phyloP scores from a whole-genome alignment of 2,797 vertebrate genomes.

The Syngnathus acus region DNA sequence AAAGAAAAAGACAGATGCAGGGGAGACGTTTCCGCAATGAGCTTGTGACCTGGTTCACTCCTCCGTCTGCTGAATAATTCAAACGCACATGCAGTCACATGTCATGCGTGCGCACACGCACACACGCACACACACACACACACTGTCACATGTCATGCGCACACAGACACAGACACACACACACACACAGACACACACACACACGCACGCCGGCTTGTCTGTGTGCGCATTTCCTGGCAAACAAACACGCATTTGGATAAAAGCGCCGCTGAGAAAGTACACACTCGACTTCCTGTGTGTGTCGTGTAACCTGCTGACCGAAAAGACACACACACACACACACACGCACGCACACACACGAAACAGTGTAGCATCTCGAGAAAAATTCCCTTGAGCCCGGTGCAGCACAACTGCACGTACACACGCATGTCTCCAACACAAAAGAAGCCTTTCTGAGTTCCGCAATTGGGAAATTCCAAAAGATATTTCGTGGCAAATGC shows the following conservation, averaged over 20 bases:
- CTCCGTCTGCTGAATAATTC: conserved; percentile 70
- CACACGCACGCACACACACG: conserved; percentile 6
- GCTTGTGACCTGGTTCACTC: conserved; percentile 67
- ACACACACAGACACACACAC: background rate
- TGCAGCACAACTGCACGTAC: background rate
- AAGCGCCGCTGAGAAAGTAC: conserved; percentile 36
- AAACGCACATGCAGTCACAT: conserved; percentile 59
- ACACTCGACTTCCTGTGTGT: conserved; percentile 43
- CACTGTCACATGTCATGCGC: background rate
- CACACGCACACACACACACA: conserved; percentile 15
- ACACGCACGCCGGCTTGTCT: background rate
- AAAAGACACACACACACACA: conserved; percentile 10
- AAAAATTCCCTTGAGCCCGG: background rate
- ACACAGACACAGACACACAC: background rate
- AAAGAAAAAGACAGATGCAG: conserved; percentile 26
- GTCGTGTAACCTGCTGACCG: conserved; percentile 23
- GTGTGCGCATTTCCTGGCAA: conserved; percentile 26
- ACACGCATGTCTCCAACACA: conserved; percentile 17
- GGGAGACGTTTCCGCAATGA: conserved; percentile 53
- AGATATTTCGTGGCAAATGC: background rate
- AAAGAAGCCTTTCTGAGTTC: background rate
- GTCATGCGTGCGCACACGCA: conserved; percentile 43
- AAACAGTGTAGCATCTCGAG: background rate
- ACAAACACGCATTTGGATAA: conserved; percentile 26
- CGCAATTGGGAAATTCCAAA: background rate